These are phyloP conservation scores for Eulacestoma nigropectus DNA, from an alignment of 2,113 vertebrate genomes.

Conservation along the genomic window DNA sequence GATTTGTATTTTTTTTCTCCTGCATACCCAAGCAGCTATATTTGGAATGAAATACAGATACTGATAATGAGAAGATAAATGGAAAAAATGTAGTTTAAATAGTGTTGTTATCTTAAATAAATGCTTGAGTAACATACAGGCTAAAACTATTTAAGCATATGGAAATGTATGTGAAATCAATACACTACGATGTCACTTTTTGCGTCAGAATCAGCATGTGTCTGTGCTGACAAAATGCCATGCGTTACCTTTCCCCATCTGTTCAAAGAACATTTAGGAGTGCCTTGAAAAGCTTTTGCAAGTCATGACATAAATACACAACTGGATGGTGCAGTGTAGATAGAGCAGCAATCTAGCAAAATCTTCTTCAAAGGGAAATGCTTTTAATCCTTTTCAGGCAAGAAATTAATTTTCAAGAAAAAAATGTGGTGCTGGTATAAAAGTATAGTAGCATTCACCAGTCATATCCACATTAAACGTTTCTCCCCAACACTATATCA, in stretches of 20 bases:
- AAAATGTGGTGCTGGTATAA: background rate
- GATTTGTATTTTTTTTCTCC: background rate
- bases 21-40: background rate
- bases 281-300: slow-evolving; percentile 49
- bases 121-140: background rate
- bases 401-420: slow-evolving; percentile 67
- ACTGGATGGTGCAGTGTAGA: slow-evolving; percentile 19
- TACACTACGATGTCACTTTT: slow-evolving; percentile 45
- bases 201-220: slow-evolving; percentile 51
- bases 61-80: background rate
- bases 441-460: slow-evolving; percentile 53
- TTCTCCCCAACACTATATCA: slow-evolving; percentile 14
- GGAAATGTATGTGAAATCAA: slow-evolving; percentile 59
- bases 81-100: background rate
- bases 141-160: slow-evolving; percentile 43
- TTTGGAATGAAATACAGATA: background rate
- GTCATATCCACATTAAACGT: slow-evolving; percentile 53
- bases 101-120: slow-evolving; percentile 12
- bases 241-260: slow-evolving; percentile 63
- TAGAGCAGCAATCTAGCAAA: slow-evolving; percentile 51
- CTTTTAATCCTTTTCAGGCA: slow-evolving; percentile 68
- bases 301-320: slow-evolving; percentile 43
- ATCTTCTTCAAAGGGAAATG: slow-evolving; percentile 56
- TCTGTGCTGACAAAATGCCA: slow-evolving; percentile 62
- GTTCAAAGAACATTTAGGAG: slow-evolving; percentile 43